These are phyloP conservation scores for Julus scandinavius DNA, from an alignment of 2,888 invertebrate genomes.

Conservation along the genomic window DNA sequence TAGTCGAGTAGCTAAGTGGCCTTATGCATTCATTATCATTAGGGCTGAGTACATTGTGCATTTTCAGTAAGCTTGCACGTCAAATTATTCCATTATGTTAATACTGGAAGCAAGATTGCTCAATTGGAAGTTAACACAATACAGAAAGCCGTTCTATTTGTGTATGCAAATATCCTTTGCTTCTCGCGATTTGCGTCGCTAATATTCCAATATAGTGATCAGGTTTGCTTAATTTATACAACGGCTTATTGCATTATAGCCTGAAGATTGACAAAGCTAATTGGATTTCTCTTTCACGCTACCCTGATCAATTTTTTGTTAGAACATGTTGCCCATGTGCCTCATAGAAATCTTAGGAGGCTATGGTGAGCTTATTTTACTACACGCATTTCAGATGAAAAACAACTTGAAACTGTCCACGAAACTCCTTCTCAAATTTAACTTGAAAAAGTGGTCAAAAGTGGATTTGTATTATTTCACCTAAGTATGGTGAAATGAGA, in stretches of 20 bases:
- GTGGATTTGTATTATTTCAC: too few species aligned
- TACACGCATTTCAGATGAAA: not conserved
- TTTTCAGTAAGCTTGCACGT: not conserved
- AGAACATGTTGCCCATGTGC: not conserved
- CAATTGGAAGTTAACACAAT: slow-evolving; percentile 21
- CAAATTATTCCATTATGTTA: slow-evolving; percentile 14
- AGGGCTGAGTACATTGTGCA: not conserved
- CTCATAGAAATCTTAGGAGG: too few species aligned
- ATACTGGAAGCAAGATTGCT: not conserved
- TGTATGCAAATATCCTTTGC: not conserved
- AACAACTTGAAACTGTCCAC: not conserved
- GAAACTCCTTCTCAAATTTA: too few species aligned
- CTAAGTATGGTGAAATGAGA: too few species aligned
- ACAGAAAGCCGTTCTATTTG: slow-evolving; percentile 6
- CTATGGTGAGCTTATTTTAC: not conserved
- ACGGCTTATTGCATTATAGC: not conserved
- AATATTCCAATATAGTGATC: not conserved
- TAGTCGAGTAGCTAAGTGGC: not conserved
- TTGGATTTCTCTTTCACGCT: not conserved
- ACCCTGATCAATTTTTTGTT: not conserved
- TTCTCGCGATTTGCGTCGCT: not conserved
- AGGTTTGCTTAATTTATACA: not conserved
- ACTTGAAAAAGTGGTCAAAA: too few species aligned
- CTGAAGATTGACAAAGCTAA: slow-evolving; percentile 36
- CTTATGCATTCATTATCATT: not conserved